These are phyloP conservation scores for Leucophenga montana DNA, from an alignment of 2,888 invertebrate genomes.

Conservation along the genomic window DNA sequence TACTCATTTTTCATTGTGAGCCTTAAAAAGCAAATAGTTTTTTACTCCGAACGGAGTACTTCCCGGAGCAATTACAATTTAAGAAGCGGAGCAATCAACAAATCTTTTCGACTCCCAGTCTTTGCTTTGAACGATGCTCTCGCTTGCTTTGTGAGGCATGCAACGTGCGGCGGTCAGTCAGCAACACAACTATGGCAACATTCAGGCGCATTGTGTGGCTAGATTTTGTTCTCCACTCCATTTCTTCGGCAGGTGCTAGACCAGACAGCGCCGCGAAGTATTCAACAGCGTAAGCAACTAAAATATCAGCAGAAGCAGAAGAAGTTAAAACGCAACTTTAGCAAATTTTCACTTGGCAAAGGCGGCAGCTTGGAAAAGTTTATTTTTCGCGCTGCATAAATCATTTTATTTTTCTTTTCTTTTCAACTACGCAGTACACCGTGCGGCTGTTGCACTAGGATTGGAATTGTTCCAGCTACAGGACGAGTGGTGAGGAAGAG, in stretches of 20 bases:
- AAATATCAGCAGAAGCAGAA: background rate
- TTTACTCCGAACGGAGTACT: no score
- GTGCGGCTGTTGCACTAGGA: background rate
- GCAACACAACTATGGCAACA: background rate
- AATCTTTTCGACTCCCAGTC: background rate
- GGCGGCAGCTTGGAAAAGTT: slow-evolving; percentile 43
- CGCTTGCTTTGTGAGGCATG: slow-evolving; percentile 25
- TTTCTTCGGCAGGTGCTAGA: background rate
- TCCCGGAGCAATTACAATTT: no score
- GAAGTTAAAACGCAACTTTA: slow-evolving; percentile 59
- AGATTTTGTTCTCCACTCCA: background rate
- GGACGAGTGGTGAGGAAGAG: no score
- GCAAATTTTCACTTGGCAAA: slow-evolving; percentile 54
- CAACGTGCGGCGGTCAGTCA: slow-evolving; percentile 41
- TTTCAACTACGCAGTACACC: background rate
- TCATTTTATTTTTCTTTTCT: slow-evolving; percentile 28
- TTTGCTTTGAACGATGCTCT: background rate
- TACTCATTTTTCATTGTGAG: no score
- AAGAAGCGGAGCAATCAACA: background rate
- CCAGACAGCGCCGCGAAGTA: background rate
- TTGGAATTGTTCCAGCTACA: no score
- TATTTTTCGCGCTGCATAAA: slow-evolving; percentile 25
- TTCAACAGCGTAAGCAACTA: background rate
- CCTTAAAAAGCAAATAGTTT: no score
- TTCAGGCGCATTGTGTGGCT: background rate